Conservation (phyloP, 2,888 invertebrate species). For the Conomelus anceps region DNA sequence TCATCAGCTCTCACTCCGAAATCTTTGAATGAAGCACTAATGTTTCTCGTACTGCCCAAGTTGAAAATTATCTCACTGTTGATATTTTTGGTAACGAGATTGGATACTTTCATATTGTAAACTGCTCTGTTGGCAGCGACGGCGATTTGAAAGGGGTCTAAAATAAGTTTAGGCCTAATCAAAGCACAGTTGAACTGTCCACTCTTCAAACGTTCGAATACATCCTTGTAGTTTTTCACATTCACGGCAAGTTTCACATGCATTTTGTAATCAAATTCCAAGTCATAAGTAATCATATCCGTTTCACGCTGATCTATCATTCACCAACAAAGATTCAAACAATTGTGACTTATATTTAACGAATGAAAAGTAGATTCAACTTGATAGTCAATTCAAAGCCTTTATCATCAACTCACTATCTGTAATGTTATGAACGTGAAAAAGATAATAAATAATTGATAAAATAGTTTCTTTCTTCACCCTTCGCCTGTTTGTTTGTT, state of each 20-base stretch:
- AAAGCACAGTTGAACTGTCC: constrained; percentile 55
- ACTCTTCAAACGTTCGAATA: background rate
- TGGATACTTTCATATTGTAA: constrained; percentile 44
- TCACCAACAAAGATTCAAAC: background rate
- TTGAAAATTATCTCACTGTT: constrained; percentile 62
- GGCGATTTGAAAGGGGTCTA: constrained; percentile 54
- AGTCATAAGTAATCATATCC: background rate
- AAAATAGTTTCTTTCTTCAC: too few relatives aligned
- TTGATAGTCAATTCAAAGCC: too few relatives aligned
- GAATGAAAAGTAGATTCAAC: too few relatives aligned
- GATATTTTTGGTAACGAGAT: constrained; percentile 54
- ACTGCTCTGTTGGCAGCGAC: constrained; percentile 63
- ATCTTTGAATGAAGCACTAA: constrained; percentile 56
- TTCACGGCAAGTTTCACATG: background rate
- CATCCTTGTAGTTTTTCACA: background rate
- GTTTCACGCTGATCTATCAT: background rate
- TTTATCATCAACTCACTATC: too few relatives aligned
- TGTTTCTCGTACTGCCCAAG: constrained; percentile 61
- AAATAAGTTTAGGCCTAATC: constrained; percentile 53
- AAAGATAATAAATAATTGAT: too few relatives aligned
- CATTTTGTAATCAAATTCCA: background rate
- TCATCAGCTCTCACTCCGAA: constrained; percentile 55
- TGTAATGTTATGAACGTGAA: too few relatives aligned
- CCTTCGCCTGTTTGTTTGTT: too few relatives aligned
- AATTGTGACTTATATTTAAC: too few relatives aligned